These are phyloP conservation scores for Caenorhabditis sp. DNA, from an alignment of 2,888 invertebrate species.

Conservation along the genomic window DNA sequence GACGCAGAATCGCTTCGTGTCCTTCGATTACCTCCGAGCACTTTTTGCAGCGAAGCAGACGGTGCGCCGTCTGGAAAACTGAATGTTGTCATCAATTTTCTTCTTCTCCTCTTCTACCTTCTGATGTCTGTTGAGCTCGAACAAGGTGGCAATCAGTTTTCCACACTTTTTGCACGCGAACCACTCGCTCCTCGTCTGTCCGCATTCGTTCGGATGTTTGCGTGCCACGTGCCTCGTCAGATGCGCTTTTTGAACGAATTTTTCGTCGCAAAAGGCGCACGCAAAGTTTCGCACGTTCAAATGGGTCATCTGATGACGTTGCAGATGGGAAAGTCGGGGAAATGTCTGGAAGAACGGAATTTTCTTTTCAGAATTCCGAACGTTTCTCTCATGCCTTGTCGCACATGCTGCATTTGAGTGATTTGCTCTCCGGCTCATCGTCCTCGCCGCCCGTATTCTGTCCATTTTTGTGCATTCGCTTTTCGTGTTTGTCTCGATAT, in stretches of 20 bases:
- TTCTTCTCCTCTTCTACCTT: slow-evolving; percentile 45
- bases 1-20: slow-evolving; percentile 17
- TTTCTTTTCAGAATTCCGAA: too few relatives aligned
- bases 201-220: slow-evolving; percentile 53
- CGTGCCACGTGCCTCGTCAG: slow-evolving; percentile 58
- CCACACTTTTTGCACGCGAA: slow-evolving; percentile 57
- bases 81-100: background rate
- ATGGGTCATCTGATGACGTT: slow-evolving; percentile 66
- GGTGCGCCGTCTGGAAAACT: slow-evolving; percentile 47
- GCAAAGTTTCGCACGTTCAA: slow-evolving; percentile 59
- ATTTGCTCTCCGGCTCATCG: slow-evolving; percentile 1
- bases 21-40: slow-evolving; percentile 45
- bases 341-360: slow-evolving; percentile 60
- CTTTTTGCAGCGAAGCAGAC: slow-evolving; percentile 21
- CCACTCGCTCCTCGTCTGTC: too few relatives aligned
- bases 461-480: slow-evolving; percentile 58
- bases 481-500: slow-evolving; percentile 61
- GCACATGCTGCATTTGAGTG: slow-evolving; percentile 63
- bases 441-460: slow-evolving; percentile 15
- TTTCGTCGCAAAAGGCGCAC: slow-evolving; percentile 60
- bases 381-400: too few relatives aligned
- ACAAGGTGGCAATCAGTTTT: slow-evolving; percentile 49
- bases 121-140: slow-evolving; percentile 51
- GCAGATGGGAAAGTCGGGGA: slow-evolving; percentile 64
- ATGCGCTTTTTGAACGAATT: slow-evolving; percentile 66